phyloP scores from a whole-genome alignment of 2,797 vertebrate species.

The Sebastes steindachneri region DNA sequence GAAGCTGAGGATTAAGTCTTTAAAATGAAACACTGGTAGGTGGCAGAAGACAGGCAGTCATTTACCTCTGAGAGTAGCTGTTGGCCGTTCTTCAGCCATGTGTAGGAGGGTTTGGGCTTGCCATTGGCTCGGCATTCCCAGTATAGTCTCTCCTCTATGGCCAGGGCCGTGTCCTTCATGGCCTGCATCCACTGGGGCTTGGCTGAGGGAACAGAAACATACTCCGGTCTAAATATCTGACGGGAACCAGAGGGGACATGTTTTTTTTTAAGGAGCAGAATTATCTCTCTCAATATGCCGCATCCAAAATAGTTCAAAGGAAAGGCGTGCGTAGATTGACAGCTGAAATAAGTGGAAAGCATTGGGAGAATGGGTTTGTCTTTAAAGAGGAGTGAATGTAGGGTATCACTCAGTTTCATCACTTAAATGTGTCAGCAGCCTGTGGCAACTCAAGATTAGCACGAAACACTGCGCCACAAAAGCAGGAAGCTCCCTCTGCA shows the following conservation, averaged over 20 bases:
- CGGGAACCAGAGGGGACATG: conserved; percentile 16
- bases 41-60: conserved; percentile 40
- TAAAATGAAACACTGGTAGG: conserved; percentile 58
- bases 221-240: conserved; percentile 47
- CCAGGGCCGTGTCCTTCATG: conserved; percentile 87
- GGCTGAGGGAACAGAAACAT: conserved; percentile 81
- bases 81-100: conserved; percentile 93
- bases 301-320: conserved; percentile 55
- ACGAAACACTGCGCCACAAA: conserved; percentile 35
- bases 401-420: conserved; percentile 59
- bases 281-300: conserved; percentile 40
- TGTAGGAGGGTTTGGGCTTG: conserved; percentile 93
- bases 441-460: conserved; percentile 61
- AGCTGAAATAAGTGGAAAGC: conserved; percentile 38
- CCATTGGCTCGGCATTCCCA: conserved; percentile 95
- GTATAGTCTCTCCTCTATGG: conserved; percentile 89
- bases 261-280: conserved; percentile 31
- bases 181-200: conserved; percentile 95
- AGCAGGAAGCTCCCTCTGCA: conserved; percentile 35
- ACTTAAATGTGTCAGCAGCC: conserved; percentile 65
- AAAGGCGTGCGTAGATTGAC: conserved; percentile 17
- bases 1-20: conserved; percentile 58
- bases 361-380: conserved; percentile 18
- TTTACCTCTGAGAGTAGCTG: conserved; percentile 88
- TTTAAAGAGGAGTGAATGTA: conserved; percentile 38